These are phyloP conservation scores for Tenthredo scrophulariae DNA, from an alignment of 2,888 invertebrate genomes.

Conservation along the genomic window DNA sequence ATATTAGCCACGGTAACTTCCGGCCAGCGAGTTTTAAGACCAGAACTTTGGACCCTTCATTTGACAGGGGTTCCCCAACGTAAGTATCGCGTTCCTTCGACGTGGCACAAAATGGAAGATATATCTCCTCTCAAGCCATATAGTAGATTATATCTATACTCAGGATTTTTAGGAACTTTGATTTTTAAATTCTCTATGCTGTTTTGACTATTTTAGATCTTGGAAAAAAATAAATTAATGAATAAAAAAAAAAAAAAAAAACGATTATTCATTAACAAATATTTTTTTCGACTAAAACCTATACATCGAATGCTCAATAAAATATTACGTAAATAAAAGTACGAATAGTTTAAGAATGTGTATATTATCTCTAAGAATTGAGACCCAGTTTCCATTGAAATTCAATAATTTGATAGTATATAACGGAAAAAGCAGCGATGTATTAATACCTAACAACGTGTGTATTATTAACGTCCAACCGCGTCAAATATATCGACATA, in stretches of 20 bases:
- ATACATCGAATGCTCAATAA: background rate
- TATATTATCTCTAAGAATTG: background rate
- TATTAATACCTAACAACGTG: conserved; percentile 20
- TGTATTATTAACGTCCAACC: conserved; percentile 9
- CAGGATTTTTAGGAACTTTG: background rate
- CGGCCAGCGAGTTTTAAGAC: conserved; percentile 30
- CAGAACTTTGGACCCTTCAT: background rate
- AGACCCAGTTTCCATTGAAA: background rate
- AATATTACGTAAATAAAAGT: background rate
- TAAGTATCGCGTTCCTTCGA: conserved; percentile 11
- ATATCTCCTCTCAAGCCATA: background rate
- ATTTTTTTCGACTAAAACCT: background rate
- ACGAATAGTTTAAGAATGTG: no score
- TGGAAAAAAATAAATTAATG: no score
- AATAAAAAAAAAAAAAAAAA: background rate
- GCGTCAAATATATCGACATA: conserved; percentile 2
- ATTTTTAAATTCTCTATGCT: background rate
- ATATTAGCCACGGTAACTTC: conserved; percentile 29
- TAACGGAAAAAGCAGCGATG: background rate
- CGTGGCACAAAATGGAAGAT: background rate
- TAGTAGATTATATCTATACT: background rate
- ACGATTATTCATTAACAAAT: background rate
- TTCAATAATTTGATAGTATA: conserved; percentile 1
- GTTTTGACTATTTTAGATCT: background rate
- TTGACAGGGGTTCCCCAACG: background rate